These are phyloP conservation scores for Cossypha dichroa DNA, from an alignment of 2,797 vertebrate genomes.

Conservation along the genomic window DNA sequence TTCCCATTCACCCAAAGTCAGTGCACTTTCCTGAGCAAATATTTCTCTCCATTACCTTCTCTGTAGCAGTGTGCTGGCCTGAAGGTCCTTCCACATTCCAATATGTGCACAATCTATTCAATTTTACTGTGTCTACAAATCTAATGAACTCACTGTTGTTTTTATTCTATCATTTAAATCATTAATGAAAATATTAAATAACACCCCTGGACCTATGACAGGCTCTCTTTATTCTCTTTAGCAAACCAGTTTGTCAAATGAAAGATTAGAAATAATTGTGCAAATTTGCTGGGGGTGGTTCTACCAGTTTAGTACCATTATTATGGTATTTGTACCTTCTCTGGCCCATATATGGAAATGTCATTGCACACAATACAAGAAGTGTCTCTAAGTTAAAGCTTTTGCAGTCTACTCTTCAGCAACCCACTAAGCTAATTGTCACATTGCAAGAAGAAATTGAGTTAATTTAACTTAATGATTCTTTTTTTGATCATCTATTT, in stretches of 20 bases:
- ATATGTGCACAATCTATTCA: background rate
- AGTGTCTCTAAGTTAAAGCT: background rate
- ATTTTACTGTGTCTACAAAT: background rate
- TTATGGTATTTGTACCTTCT: background rate
- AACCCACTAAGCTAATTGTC: background rate
- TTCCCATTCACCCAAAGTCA: background rate
- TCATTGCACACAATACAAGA: fast-evolving
- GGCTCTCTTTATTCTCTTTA: background rate
- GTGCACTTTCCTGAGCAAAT: background rate
- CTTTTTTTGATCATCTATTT: fast-evolving
- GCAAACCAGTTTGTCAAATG: background rate
- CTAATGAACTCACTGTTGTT: background rate
- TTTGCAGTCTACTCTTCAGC: background rate
- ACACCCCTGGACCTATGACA: background rate
- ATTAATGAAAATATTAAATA: background rate
- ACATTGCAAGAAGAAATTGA: background rate
- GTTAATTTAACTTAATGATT: background rate
- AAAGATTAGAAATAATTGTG: background rate
- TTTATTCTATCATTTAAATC: background rate
- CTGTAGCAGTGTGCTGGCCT: background rate
- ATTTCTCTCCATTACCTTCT: background rate
- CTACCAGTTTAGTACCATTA: background rate
- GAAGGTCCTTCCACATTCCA: background rate
- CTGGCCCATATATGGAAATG: background rate
- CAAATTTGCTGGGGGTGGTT: fast-evolving